Base-by-base conservation (phyloP, 1,140 invertebrate species). In the Amyelois transitella region DNA sequence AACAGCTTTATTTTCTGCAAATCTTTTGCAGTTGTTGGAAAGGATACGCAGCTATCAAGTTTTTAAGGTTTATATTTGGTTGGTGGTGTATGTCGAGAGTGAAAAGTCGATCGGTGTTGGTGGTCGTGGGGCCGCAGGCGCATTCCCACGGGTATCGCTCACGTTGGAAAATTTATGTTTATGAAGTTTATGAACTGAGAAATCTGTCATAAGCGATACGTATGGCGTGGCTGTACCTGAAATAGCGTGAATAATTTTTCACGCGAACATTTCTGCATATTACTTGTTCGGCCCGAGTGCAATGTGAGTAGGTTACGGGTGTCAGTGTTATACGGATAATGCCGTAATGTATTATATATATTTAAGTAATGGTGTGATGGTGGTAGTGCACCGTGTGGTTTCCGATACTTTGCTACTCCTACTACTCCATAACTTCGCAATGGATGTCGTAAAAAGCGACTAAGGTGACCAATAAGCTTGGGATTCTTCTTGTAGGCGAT, bases 181-280 rank as follows among this genome's bases (percentile, higher is more conserved):
- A 84, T 77, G 79, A 77, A 84, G 81, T 81, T 83, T 78, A 84
- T 80, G 79, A 77, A 84, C 81, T 82, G 76, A 84, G 84, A 83
- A 85, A 85, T 85, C 73, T 85, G 84, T 85, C 84, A 87, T 85
- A 82, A 87, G 71, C 72, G 73, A 87, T 87, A 81, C 72, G 77
- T 66, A 79, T 74, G 67, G 78, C 75, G 73, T 78, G 75, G 60
- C 76, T 76, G 66, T 73, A 81, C 71, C 74, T 79, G 84, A 85
- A 83, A 83, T 77, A 75, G 75, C 81, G 81, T 83, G 71, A 84
- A 81, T 85, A 84, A 84, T 86, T 84, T 83, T 87, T 81, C 77
- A 82, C 74, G 69, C 72, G 64, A 69, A 52, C 53, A 69, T 58
- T 77, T 68, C 73, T 62, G 66, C 60, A 58, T 65, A 44, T 38